Base-by-base conservation (phyloP, 1,140 invertebrate species). In the Caenorhabditis remanei region DNA sequence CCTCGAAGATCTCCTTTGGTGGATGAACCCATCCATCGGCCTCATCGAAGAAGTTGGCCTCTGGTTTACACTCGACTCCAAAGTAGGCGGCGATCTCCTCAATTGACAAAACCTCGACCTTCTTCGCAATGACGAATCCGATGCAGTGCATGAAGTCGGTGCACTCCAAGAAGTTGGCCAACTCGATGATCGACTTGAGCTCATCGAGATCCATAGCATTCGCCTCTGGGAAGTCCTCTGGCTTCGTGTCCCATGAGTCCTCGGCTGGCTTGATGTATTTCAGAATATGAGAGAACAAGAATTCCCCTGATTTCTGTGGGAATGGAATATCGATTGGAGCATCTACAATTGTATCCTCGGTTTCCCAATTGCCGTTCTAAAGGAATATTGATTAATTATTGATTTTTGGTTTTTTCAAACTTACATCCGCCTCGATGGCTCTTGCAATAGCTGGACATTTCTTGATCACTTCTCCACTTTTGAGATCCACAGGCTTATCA, bases 11-110 rank as follows among this genome's bases (percentile, higher is more conserved):
- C 19, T 58, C 55, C 13, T 14, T 14, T 58, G 55, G 19, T 16
- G 55, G 13, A 58, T 58, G 55, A 14, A 58, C 55, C 55, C 55
- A 58, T 11, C 55, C 55, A 11, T 58, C 55, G 11, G 14, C 6
- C 19, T 58, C 55, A 19, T 58, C 55, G 46, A 67, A 85, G n/a
- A 71, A n/a, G 4, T 53, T 24, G 43, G 40, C 63, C 43, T 58
- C 55, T 1, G 55, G 14, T 0, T 16, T 14, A 58, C 55, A 58
- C 6, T 14, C 55, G 55, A 19, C 19, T 16, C 55, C 55, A 58
- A 58, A 19, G 19, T 58, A 58, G 6, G 14, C 55, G 6, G 55
- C 55, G 19, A 58, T 58, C 11, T 58, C 55, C 19, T 58, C 55
- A n/a, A 58, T n/a, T 14, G 13, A 19, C 55, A 19, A 19, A 7